Base-by-base conservation (phyloP, 2,888 invertebrate species). In the Oxycera nigricornis region DNA sequence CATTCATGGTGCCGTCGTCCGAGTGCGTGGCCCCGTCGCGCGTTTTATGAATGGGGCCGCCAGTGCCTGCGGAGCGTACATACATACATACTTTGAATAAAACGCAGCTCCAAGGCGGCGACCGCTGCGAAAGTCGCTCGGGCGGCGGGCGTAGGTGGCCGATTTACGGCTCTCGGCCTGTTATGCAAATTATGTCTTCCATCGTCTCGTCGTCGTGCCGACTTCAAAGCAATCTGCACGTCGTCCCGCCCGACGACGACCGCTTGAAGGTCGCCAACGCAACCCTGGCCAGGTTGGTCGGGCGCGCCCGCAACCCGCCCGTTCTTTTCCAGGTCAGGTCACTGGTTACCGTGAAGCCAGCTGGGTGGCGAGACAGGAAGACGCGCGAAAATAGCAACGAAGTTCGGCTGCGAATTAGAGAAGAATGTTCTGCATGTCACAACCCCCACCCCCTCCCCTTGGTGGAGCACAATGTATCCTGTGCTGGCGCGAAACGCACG, bases 181-280 rank as follows among this genome's bases (percentile, higher is more conserved):
- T 20, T 31, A 61, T 61, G 61, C 2, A 61, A 31, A 61, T 61
- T 61, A 2, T 6, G 7, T 2, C 24, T 7, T 22, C 22, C 9
- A 22, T 20, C 11, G 7, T 24, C 17, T 11, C 11, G 3, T 22
- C 20, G 52, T 46, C 17, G 46, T 46, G 46, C 14, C 17, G n/a
- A 46, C 46, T 46, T 46, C 46, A 46, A 46, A 46, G 46, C 17
- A 46, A 46, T 46, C 46, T 17, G 46, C 2, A 55, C 52, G 20
- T 9, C 2, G 20, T 50, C 9, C 52, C 22, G 52, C 52, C 22
- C 52, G 17, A 24, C 52, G 7, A 2, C 20, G 52, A 55, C 52
- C 7, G n/a, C n/a, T 17, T 3, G 20, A 55, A 61, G 61, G 61
- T 61, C 61, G 61, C 61, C 61, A n/a, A 61, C 61, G 20, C 61